Conservation (phyloP, 2,888 invertebrate genomes). For the Onchidella celtica region DNA sequence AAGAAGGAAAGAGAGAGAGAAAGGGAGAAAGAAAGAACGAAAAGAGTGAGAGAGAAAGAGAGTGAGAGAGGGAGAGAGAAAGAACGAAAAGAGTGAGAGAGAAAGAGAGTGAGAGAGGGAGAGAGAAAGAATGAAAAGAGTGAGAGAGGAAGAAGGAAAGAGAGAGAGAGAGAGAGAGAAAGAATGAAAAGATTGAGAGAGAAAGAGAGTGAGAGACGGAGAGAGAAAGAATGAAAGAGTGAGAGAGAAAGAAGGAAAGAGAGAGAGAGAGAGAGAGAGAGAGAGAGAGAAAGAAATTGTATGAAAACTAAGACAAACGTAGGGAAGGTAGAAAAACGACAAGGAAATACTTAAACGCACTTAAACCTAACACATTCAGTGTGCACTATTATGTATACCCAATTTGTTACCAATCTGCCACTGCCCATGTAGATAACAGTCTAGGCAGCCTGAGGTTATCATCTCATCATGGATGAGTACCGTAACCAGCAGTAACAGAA, state of each 20-base stretch:
- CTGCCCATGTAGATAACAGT: no score
- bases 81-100: slow-evolving; percentile 21
- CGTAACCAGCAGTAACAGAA: no score
- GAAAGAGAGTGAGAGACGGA: not conserved
- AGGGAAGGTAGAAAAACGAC: no score
- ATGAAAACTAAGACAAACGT: no score
- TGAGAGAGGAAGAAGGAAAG: not conserved
- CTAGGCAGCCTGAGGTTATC: no score
- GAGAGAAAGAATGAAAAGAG: slow-evolving; percentile 9
- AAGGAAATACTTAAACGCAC: no score
- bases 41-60: slow-evolving; percentile 21
- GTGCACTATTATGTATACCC: no score
- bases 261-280: not conserved
- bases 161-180: slow-evolving; percentile 6
- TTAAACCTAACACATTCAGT: no score
- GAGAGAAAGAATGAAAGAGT: not conserved
- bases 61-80: slow-evolving; percentile 6
- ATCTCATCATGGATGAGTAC: no score
- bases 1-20: not conserved
- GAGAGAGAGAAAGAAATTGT: not conserved
- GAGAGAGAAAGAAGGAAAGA: not conserved
- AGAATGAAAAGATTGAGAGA: not conserved
- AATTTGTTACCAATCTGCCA: no score
- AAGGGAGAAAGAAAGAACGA: not conserved
- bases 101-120: slow-evolving; percentile 20